Conservation (phyloP, 2,113 vertebrate species). For the Cynocephalus volans region DNA sequence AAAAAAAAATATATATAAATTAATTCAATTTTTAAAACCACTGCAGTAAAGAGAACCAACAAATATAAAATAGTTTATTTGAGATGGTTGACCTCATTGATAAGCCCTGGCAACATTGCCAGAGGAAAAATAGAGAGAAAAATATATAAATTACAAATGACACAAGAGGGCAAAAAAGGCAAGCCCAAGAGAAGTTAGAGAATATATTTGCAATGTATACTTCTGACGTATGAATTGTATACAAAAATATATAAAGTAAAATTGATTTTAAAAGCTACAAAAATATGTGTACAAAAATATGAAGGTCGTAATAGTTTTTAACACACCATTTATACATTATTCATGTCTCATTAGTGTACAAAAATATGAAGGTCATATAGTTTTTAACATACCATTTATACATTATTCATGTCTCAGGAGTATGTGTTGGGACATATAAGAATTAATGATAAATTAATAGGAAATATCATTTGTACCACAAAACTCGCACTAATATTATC, state of each 20-base stretch:
- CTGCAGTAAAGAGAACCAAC: background rate
- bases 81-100: background rate
- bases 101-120: background rate
- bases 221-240: background rate
- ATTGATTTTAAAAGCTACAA: background rate
- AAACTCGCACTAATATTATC: too few relatives aligned
- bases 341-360: too few relatives aligned
- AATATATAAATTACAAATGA: background rate
- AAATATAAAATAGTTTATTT: background rate
- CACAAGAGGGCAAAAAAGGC: background rate
- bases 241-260: background rate
- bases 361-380: too few relatives aligned
- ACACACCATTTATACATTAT: too few relatives aligned
- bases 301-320: too few relatives aligned
- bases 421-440: too few relatives aligned
- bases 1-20: conserved; percentile 12
- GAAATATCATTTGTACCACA: too few relatives aligned
- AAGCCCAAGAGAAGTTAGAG: background rate
- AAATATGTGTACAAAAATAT: too few relatives aligned
- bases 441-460: too few relatives aligned
- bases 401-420: too few relatives aligned
- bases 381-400: too few relatives aligned
- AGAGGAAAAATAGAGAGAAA: background rate
- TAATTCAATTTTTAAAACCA: background rate
- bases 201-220: background rate